Conservation (phyloP, 2,113 vertebrate genomes). For the human (Homo sapiens) region DNA sequence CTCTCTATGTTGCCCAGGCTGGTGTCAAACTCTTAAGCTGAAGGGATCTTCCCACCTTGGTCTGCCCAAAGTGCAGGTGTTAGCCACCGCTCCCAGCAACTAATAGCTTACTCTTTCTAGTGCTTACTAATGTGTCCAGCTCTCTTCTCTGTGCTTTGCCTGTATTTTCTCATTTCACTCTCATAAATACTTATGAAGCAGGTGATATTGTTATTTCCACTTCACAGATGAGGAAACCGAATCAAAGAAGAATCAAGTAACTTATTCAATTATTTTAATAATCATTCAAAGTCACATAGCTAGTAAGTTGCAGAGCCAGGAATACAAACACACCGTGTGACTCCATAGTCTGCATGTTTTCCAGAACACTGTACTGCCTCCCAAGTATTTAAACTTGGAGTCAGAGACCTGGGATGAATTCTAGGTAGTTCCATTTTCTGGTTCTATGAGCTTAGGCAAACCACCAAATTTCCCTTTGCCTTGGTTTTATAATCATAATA, state of each 20-base stretch:
- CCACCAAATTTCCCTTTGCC: background rate
- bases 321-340: background rate
- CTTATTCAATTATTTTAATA: background rate
- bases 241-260: background rate
- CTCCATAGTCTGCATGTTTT: background rate
- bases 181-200: background rate
- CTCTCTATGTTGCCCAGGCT: no score
- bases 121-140: background rate
- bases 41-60: no score
- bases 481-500: background rate
- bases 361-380: background rate
- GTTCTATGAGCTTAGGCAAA: background rate
- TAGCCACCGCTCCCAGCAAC: no score
- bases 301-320: background rate
- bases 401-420: background rate
- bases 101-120: background rate
- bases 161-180: background rate
- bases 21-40: no score
- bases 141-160: background rate
- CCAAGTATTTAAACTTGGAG: background rate
- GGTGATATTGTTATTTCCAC: background rate
- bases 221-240: background rate
- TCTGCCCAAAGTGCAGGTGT: no score
- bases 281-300: background rate
- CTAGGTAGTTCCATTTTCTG: background rate